Base-by-base conservation (phyloP, 2,113 vertebrate species). In the Balaenoptera acutorostrata region DNA sequence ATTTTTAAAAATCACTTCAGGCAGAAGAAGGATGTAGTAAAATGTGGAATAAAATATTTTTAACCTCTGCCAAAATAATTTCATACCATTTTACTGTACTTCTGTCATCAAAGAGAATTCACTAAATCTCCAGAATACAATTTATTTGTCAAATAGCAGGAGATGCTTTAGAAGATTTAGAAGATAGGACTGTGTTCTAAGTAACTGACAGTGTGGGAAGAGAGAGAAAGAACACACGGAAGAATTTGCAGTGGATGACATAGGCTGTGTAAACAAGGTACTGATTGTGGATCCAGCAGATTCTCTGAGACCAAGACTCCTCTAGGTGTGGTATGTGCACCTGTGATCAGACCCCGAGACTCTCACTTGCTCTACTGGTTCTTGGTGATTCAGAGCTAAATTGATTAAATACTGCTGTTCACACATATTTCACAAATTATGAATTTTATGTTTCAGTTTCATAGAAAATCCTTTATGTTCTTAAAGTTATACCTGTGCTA, bases 41-140 rank as follows among this genome's bases (percentile, higher is more conserved):
- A 92, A 25, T 93, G 3, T 74, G 2, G 7, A 63, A 36, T 44
- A 84, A 95, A 93, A 57, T 84, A 6, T 57, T 93, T 69, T 74
- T 57, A 71, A 72, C 25, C 25, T 18, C 31, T 72, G 18, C n/a
- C 49, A 96, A 87, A 93, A 72, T 88, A 25, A 91, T 72, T 86
- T 66, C 63, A 74, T 5, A 31, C 17, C 57, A 68, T 72, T 83
- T 93, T 49, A 23, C 64, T 82, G 1, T 31, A 11, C 1, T 25
- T 41, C 36, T 85, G 6, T 69, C 52, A 84, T 61, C 77, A 88
- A 23, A 44, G 11, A 75, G 41, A 92, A 55, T 80, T 78, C 27
- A 49, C 8, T 49, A 31, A 36, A 68, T 81, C 59, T 91, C 31
- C 33, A 85, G 41, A 80, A 69, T 36, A 49, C 5, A 41, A 2